These are phyloP conservation scores for Pelecanoides urinatrix DNA, from an alignment of 2,113 vertebrate species.

Conservation along the genomic window DNA sequence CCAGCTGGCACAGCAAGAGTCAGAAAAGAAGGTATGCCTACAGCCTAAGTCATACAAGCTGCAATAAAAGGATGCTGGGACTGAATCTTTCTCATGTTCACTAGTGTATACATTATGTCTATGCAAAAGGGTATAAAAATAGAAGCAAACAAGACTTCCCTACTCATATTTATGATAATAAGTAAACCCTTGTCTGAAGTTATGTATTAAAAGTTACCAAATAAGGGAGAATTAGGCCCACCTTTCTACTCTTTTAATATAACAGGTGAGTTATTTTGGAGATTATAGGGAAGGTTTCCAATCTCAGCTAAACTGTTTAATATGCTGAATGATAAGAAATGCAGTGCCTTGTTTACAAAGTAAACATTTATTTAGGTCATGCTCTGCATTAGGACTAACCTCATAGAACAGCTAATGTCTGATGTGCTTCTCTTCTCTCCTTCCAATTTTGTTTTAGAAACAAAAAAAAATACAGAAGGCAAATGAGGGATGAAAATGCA, in stretches of 20 bases:
- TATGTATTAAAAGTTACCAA: background rate
- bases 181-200: background rate
- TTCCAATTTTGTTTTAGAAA: background rate
- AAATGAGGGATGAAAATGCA: background rate
- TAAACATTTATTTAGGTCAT: slow-evolving; percentile 22
- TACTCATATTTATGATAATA: background rate
- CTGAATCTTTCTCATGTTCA: background rate
- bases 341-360: background rate
- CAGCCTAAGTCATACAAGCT: background rate
- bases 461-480: background rate
- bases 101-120: background rate
- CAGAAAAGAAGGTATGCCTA: background rate
- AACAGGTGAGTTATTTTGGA: background rate
- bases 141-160: background rate
- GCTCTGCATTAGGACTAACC: background rate
- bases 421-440: background rate
- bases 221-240: background rate
- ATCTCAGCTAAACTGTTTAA: background rate
- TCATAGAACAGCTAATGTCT: background rate
- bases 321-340: background rate
- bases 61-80: background rate
- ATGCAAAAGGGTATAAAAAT: background rate
- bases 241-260: background rate
- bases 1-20: background rate
- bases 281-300: background rate